Evolutionary conservation across 2,113 vertebrate genomes (phyloP).

Genomic region (Marmota flaviventris): DNA sequence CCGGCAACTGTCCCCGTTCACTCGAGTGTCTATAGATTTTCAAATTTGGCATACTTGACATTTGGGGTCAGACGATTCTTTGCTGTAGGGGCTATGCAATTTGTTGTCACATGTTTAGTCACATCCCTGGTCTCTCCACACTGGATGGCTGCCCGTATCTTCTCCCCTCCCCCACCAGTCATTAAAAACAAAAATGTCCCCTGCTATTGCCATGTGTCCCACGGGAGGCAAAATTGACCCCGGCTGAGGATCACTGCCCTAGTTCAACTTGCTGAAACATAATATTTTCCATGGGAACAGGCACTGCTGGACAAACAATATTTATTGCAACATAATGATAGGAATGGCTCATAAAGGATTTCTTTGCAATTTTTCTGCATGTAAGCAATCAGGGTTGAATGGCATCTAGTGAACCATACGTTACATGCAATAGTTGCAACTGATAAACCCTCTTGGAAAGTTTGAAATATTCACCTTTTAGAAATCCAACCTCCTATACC

Average conservation of each 20-base stretch:
- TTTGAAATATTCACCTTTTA: conserved; percentile 4
- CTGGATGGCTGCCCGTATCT: too few species aligned
- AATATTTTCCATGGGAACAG: neutral
- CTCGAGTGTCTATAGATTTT: neutral
- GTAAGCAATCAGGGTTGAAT: conserved; percentile 32
- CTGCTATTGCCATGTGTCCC: neutral
- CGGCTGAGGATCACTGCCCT: neutral
- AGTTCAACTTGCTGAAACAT: neutral
- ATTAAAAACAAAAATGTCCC: neutral
- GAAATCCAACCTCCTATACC: neutral
- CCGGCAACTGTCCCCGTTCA: neutral
- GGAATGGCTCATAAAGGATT: conserved; percentile 34
- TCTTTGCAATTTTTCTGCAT: conserved; percentile 69
- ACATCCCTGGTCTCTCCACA: neutral
- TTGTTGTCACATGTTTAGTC: neutral
- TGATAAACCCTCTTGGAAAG: neutral
- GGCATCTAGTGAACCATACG: conserved; percentile 37
- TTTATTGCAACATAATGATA: conserved; percentile 1
- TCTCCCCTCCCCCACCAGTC: neutral
- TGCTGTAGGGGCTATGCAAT: too few species aligned
- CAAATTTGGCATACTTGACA: neutral
- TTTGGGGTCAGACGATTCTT: neutral
- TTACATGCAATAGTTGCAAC: neutral
- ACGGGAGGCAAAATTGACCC: neutral
- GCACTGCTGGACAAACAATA: neutral